Percentiles rank a stretch among this genome's conserved stretches.
Evolutionary conservation across 2,113 vertebrate genomes (phyloP).

Genomic region (Lota lota): DNA sequence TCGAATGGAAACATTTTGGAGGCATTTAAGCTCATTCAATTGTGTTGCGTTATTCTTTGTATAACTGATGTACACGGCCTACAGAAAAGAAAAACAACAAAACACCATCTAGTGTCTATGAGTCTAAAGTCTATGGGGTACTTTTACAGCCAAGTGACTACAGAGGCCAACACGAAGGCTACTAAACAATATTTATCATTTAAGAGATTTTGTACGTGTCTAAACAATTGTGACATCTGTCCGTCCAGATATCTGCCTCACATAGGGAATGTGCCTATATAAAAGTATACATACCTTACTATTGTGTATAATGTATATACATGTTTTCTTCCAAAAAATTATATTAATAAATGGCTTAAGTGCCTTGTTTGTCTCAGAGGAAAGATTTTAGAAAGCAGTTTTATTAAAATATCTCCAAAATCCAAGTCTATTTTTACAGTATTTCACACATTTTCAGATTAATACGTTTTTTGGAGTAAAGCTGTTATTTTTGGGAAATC

Average conservation of each 20-base stretch:
- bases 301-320: conserved; percentile 31
- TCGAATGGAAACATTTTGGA: background rate
- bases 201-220: conserved; percentile 3
- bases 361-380: conserved; percentile 68
- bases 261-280: conserved; percentile 32
- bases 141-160: background rate
- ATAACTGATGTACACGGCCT: background rate
- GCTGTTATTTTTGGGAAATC: background rate
- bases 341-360: conserved; percentile 44
- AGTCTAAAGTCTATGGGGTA: too few relatives aligned
- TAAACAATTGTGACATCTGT: conserved; percentile 10
- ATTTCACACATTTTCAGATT: conserved; percentile 24
- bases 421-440: conserved; percentile 55
- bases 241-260: conserved; percentile 42
- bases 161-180: background rate
- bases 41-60: conserved; percentile 21
- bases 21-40: conserved; percentile 28
- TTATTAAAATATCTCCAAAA: conserved; percentile 28
- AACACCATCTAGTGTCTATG: background rate
- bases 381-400: conserved; percentile 49
- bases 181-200: background rate
- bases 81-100: background rate
- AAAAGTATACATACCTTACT: conserved; percentile 34
- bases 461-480: conserved; percentile 30
- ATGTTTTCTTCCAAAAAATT: conserved; percentile 51